Evolutionary conservation across 2,888 invertebrate species (phyloP), one percentile per base, ranked within the genome.

Genomic region (Stenolophus ochropezus): DNA sequence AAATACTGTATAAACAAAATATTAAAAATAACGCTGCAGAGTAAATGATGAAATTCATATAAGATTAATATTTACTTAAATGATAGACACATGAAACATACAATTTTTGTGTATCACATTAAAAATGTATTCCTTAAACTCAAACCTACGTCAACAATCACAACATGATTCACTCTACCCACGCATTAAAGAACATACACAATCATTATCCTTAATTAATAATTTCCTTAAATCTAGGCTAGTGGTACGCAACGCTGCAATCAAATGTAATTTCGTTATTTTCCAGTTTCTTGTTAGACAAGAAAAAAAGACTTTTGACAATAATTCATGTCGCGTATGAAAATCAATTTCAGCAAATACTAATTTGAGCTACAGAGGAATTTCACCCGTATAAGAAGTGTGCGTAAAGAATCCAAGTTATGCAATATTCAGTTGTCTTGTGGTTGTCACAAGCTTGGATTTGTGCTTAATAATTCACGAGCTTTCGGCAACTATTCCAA

Each of bases 281-380:
- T 73, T 80, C 47, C n/a, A 25, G 5, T 47, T 11, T 49, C 18
- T 49, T 51, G 33, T 33, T 33, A 16, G 51, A n/a, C 11, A 53
- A 4, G 56, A 53, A 53, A 49, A 74, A 53, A 47, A 49, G 27
- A 42, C 56, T 80, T 79, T 79, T 27, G 53, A 73, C 73, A 80
- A 71, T 58, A 73, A 73, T 53, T 51, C 58, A 80, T 56, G 61
- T 71, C 71, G 58, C 65, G 33, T 80, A 56, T 80, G 80, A 47
- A 80, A 80, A 80, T 80, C 80, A 80, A 80, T 80, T 80, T 80
- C 73, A 80, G 80, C 80, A 80, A 80, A 80, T 58, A 71, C 56
- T 56, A 49, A 56, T 69, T 47, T 73, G 53, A 16, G 51, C n/a
- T 16, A 6, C 53, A 69, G 8, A 14, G 69, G 65, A 79, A 79